Percentiles rank a stretch among this genome's conserved stretches.
Evolutionary conservation across 2,797 vertebrate genomes (phyloP).

Genomic region (Antennarius maculatus): DNA sequence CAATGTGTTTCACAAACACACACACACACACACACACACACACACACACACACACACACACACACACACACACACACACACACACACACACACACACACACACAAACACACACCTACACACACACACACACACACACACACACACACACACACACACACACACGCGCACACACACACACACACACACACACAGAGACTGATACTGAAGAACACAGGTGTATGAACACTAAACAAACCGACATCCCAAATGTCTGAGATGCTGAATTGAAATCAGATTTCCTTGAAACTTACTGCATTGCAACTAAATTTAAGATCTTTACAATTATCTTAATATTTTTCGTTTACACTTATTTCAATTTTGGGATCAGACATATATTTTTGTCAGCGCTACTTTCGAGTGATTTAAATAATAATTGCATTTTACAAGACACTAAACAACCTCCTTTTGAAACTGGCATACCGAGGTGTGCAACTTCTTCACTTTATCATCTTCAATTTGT

Average conservation of each 20-base stretch:
- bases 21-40: background rate
- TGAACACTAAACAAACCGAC: slow-evolving; percentile 21
- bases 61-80: background rate
- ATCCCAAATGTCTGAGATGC: slow-evolving; percentile 8
- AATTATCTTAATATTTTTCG: background rate
- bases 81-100: slow-evolving; percentile 1
- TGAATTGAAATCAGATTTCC: slow-evolving; percentile 10
- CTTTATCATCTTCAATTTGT: background rate
- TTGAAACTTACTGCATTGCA: background rate
- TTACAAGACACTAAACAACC: background rate
- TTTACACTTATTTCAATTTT: too few relatives aligned
- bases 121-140: background rate
- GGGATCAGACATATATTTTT: background rate
- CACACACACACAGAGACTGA: slow-evolving; percentile 9
- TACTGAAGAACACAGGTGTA: slow-evolving; percentile 14
- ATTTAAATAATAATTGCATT: background rate
- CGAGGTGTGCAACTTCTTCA: background rate
- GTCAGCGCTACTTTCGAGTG: background rate
- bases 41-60: background rate
- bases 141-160: background rate
- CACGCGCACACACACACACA: background rate
- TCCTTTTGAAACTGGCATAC: background rate
- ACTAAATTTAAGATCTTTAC: background rate
- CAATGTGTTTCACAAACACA: slow-evolving; percentile 10
- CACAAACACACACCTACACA: background rate